Evolutionary conservation across 2,888 invertebrate species (phyloP).

Genomic region (Watsonalla binaria): DNA sequence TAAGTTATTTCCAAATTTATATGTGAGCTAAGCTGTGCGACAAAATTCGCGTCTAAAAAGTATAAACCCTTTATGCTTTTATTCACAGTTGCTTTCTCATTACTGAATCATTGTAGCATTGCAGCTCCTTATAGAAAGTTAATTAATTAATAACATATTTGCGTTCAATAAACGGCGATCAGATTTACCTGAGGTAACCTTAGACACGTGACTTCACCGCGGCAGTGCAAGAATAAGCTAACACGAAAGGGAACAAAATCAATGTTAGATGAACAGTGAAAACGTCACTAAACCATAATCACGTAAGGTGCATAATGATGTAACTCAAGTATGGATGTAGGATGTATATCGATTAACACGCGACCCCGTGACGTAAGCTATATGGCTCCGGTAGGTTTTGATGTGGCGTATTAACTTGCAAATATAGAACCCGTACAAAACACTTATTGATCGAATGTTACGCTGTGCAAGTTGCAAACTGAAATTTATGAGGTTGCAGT

Average conservation of each 20-base stretch:
- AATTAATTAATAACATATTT: conserved; percentile 29
- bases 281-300: conserved; percentile 7
- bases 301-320: conserved; percentile 20
- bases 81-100: conserved; percentile 4
- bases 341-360: conserved; percentile 14
- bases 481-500: conserved; percentile 69
- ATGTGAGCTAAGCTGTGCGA: no score
- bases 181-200: conserved; percentile 49
- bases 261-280: not conserved
- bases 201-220: conserved; percentile 50
- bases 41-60: no score
- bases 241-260: not conserved
- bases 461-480: conserved; percentile 73
- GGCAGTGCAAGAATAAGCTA: conserved; percentile 33
- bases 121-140: conserved; percentile 10
- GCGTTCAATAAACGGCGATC: conserved; percentile 39
- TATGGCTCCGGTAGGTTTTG: conserved; percentile 63
- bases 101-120: conserved; percentile 5
- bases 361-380: conserved; percentile 50
- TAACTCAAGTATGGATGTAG: conserved; percentile 14
- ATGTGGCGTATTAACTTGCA: conserved; percentile 73
- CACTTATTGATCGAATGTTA: conserved; percentile 75
- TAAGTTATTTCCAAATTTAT: no score
- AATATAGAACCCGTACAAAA: conserved; percentile 77
- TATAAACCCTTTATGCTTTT: no score